phyloP scores from a whole-genome alignment of 2,888 invertebrate genomes.

The Caenorhabditis becei region DNA sequence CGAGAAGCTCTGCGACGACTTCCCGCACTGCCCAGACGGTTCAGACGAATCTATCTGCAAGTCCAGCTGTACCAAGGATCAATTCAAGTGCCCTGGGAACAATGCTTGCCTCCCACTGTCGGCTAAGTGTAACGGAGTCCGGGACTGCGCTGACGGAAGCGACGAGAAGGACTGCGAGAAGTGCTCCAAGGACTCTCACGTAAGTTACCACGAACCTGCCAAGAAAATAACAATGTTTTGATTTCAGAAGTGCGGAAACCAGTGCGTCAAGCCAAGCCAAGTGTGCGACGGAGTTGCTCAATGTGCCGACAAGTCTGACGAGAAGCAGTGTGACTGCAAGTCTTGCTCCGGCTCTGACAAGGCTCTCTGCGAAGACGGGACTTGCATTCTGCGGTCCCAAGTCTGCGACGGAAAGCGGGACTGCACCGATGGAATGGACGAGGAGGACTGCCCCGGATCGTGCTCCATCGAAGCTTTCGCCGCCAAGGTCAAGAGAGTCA shows the following conservation, averaged over 20 bases:
- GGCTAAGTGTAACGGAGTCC: conserved; percentile 65
- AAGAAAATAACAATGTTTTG: neutral
- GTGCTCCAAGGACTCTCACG: conserved; percentile 64
- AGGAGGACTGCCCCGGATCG: conserved; percentile 75
- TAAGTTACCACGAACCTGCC: conserved; percentile 19
- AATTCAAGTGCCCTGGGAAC: conserved; percentile 55
- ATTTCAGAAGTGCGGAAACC: conserved; percentile 69
- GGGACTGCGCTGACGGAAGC: conserved; percentile 64
- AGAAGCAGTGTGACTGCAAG: conserved; percentile 73
- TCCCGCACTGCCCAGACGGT: conserved; percentile 71
- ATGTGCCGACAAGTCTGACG: conserved; percentile 74
- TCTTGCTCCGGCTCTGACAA: conserved; percentile 70
- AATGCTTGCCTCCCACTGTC: conserved; percentile 62
- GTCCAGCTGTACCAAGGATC: conserved; percentile 50
- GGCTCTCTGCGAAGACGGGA: conserved; percentile 73
- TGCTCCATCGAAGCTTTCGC: conserved; percentile 54
- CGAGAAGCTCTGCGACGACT: conserved; percentile 72
- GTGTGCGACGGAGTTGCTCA: conserved; percentile 75
- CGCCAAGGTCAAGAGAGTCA: conserved; percentile 34
- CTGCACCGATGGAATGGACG: conserved; percentile 75
- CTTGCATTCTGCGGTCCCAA: conserved; percentile 68
- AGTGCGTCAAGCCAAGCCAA: conserved; percentile 67
- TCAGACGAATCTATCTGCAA: conserved; percentile 68
- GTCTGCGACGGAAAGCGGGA: conserved; percentile 76
- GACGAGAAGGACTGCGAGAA: conserved; percentile 67